Conservation (phyloP, 2,797 vertebrate species). For the Glyptemys insculpta region DNA sequence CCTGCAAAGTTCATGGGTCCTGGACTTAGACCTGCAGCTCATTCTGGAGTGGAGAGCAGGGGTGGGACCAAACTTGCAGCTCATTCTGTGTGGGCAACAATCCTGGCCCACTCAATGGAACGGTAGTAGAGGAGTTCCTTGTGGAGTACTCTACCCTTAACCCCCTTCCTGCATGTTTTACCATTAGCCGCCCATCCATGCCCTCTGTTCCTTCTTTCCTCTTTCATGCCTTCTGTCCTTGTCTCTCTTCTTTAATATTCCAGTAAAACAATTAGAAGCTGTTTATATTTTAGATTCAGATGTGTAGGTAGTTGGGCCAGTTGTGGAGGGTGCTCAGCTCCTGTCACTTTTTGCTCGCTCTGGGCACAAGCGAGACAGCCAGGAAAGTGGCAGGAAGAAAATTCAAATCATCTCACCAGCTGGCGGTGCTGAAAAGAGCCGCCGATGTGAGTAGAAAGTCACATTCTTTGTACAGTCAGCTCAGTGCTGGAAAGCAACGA, state of each 20-base stretch:
- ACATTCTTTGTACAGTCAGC: background rate
- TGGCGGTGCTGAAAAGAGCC: constrained; percentile 13
- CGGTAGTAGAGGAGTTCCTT: no score
- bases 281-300: background rate
- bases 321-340: background rate
- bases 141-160: background rate
- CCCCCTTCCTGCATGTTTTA: no score
- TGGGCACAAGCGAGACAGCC: background rate
- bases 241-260: background rate
- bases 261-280: background rate
- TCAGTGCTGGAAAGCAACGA: constrained; percentile 2
- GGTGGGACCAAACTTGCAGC: no score
- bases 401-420: constrained; percentile 16
- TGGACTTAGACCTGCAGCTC: no score
- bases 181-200: background rate
- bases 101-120: no score
- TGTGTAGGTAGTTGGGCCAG: background rate
- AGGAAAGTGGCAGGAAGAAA: constrained; percentile 6
- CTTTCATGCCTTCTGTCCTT: background rate
- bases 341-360: constrained; percentile 2
- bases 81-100: no score
- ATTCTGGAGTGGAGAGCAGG: no score
- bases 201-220: background rate
- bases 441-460: background rate
- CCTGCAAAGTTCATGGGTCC: no score